Conservation (phyloP, 1,140 invertebrate species). For the Meloidogyne chitwoodi region DNA sequence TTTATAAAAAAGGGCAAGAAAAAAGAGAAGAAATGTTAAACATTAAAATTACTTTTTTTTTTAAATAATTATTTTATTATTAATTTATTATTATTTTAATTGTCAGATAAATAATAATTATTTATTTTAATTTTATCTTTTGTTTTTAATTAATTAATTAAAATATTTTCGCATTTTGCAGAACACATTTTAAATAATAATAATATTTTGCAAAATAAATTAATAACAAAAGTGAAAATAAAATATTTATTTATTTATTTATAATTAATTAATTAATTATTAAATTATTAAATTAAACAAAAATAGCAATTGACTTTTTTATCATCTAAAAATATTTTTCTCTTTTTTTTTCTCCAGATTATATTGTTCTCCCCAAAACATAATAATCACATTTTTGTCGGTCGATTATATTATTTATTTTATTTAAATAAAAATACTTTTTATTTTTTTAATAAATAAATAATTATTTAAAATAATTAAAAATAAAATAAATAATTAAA, state of each 20-base stretch:
- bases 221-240: not conserved
- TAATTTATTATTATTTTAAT: too few relatives aligned
- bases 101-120: too few relatives aligned
- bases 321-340: not conserved
- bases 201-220: not conserved
- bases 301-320: too few relatives aligned
- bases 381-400: not conserved
- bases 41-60: too few relatives aligned
- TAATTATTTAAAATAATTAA: not conserved
- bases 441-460: not conserved
- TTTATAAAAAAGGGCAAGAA: too few relatives aligned
- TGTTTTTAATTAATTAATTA: not conserved
- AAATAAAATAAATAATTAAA: too few relatives aligned
- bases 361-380: not conserved
- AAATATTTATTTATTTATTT: not conserved
- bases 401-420: not conserved
- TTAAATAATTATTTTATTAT: too few relatives aligned
- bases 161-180: not conserved
- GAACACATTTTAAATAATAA: not conserved
- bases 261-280: not conserved
- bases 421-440: not conserved
- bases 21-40: too few relatives aligned
- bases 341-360: not conserved
- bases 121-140: not conserved
- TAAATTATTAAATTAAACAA: not conserved